Conservation (phyloP, 1,140 invertebrate species). For the Bicyclus anynana region DNA sequence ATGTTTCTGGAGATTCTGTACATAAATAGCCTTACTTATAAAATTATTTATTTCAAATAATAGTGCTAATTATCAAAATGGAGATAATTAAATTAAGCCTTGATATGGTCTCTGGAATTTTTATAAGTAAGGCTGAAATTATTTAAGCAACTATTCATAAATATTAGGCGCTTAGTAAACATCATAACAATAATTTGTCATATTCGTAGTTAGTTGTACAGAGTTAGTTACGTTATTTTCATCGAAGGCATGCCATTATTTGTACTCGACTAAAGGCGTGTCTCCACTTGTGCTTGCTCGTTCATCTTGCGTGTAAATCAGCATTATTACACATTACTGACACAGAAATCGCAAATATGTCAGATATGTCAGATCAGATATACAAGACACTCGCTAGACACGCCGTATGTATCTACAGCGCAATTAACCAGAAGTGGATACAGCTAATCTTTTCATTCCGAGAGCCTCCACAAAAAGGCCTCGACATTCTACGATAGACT, state of each 20-base stretch:
- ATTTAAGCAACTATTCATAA: constrained; percentile 15
- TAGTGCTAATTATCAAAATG: too few relatives aligned
- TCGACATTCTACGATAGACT: constrained; percentile 57
- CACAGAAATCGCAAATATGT: too few relatives aligned
- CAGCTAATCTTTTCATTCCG: constrained; percentile 34
- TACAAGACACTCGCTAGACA: too few relatives aligned
- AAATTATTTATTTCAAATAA: too few relatives aligned
- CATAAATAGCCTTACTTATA: too few relatives aligned
- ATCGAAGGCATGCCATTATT: constrained; percentile 56
- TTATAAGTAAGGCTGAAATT: too few relatives aligned
- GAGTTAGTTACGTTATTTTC: constrained; percentile 33
- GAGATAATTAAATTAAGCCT: too few relatives aligned
- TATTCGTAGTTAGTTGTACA: background rate
- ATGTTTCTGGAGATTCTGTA: constrained; percentile 32
- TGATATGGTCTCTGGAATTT: too few relatives aligned
- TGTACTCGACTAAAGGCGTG: constrained; percentile 57
- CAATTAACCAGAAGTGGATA: constrained; percentile 41
- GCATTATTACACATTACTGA: too few relatives aligned
- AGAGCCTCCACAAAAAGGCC: constrained; percentile 43
- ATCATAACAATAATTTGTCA: constrained; percentile 2
- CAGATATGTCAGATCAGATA: too few relatives aligned
- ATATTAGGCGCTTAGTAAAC: background rate
- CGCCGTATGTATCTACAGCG: constrained; percentile 36
- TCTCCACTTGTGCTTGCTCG: too few relatives aligned
- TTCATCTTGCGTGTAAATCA: too few relatives aligned